Percentiles rank a stretch among this genome's conserved stretches.
These are phyloP conservation scores for Hydriomena furcata DNA, from an alignment of 2,888 invertebrate species.

Conservation along the genomic window DNA sequence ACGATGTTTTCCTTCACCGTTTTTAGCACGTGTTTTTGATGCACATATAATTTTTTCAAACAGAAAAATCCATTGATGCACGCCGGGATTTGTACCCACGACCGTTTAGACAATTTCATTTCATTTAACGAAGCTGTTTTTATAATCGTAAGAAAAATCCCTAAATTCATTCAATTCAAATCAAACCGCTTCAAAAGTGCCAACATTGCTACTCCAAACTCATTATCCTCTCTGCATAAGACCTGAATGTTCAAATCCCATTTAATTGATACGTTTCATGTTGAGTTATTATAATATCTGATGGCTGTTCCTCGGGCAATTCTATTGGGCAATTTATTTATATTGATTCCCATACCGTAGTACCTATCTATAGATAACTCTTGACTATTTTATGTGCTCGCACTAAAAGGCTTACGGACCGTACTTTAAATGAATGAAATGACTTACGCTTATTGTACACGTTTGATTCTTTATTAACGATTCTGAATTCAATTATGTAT, in stretches of 20 bases:
- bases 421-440: constrained; percentile 36
- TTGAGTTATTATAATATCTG: constrained; percentile 74
- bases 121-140: no score
- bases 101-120: no score
- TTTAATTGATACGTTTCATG: constrained; percentile 79
- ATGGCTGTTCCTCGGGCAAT: constrained; percentile 67
- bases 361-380: constrained; percentile 61
- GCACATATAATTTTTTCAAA: no score
- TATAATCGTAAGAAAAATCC: no score
- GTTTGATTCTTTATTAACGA: neutral
- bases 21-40: no score
- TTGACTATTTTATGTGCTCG: constrained; percentile 58
- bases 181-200: neutral
- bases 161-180: no score
- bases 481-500: neutral
- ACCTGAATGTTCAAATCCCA: constrained; percentile 61
- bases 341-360: constrained; percentile 71
- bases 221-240: constrained; percentile 51
- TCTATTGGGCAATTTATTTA: constrained; percentile 77
- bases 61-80: no score
- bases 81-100: no score
- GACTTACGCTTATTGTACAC: constrained; percentile 8
- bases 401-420: constrained; percentile 38
- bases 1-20: no score
- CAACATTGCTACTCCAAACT: constrained; percentile 20